Conservation (phyloP, 2,888 invertebrate species). For the Lepeophtheirus nordmannii region DNA sequence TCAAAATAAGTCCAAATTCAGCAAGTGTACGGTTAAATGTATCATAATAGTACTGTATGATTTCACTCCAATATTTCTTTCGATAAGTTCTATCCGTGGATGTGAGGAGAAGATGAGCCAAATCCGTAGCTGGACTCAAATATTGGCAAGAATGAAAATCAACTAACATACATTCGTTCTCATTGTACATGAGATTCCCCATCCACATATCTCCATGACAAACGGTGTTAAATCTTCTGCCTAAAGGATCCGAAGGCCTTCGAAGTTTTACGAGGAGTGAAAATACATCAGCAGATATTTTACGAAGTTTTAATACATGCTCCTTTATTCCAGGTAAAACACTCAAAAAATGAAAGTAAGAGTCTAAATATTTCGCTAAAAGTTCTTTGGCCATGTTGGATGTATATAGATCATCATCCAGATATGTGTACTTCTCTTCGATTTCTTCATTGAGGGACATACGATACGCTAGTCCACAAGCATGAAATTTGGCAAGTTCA, state of each 20-base stretch:
- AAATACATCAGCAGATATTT: slow-evolving; percentile 18
- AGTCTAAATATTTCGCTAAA: slow-evolving; percentile 22
- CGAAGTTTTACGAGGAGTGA: slow-evolving; percentile 17
- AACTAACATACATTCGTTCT: slow-evolving; percentile 13
- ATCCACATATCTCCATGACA: slow-evolving; percentile 25
- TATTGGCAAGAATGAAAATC: slow-evolving; percentile 22
- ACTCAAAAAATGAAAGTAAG: slow-evolving; percentile 21
- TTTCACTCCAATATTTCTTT: slow-evolving; percentile 18
- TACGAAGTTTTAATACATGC: slow-evolving; percentile 15
- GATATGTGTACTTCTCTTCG: slow-evolving; percentile 22
- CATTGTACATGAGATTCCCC: slow-evolving; percentile 22
- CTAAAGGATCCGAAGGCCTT: slow-evolving; percentile 18
- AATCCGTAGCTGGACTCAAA: slow-evolving; percentile 20
- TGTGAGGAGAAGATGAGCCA: slow-evolving; percentile 23
- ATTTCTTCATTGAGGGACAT: slow-evolving; percentile 21
- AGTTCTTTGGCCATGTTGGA: slow-evolving; percentile 24
- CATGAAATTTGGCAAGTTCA: slow-evolving; percentile 22
- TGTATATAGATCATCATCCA: slow-evolving; percentile 24
- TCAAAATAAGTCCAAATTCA: slow-evolving; percentile 20
- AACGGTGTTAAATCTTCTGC: slow-evolving; percentile 17
- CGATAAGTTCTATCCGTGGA: slow-evolving; percentile 8
- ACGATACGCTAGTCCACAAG: slow-evolving; percentile 17
- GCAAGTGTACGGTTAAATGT: slow-evolving; percentile 12
- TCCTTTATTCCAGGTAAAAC: slow-evolving; percentile 9
- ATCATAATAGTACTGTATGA: slow-evolving; percentile 21